Conservation (phyloP, 2,113 vertebrate species). For the Coreoperca whiteheadi region DNA sequence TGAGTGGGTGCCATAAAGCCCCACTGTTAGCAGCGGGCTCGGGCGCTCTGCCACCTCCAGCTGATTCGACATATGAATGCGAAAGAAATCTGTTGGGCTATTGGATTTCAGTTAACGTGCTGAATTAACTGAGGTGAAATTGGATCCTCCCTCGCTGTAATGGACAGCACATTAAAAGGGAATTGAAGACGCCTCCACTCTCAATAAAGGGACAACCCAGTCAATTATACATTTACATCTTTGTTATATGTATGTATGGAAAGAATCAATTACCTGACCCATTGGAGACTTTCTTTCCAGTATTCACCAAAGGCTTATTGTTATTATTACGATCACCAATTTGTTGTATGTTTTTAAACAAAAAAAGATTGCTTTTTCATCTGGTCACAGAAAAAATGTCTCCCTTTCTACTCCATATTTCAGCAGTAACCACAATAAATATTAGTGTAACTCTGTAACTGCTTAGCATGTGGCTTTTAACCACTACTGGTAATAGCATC, state of each 20-base stretch:
- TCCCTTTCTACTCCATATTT: not conserved
- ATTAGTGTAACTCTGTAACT: not conserved
- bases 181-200: conserved; percentile 54
- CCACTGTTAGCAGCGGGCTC: conserved; percentile 44
- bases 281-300: not conserved
- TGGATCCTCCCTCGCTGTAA: conserved; percentile 61
- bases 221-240: conserved; percentile 52
- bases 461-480: not conserved
- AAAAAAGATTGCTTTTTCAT: no score
- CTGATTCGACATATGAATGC: conserved; percentile 58
- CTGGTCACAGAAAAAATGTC: not conserved
- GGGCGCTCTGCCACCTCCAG: conserved; percentile 50
- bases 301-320: not conserved
- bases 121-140: conserved; percentile 70
- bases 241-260: conserved; percentile 15
- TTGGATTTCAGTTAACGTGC: conserved; percentile 71
- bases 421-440: conserved; percentile 1
- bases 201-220: conserved; percentile 41
- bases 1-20: conserved; percentile 57
- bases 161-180: conserved; percentile 66
- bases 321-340: not conserved
- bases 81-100: conserved; percentile 60
- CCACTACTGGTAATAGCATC: not conserved
- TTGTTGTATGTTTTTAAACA: not conserved
- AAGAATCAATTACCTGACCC: conserved; percentile 20